A percentile compares a stretch with the other conserved stretches of the same genome.
Conservation (phyloP, 2,888 invertebrate species). For the Steinernema scapterisci region DNA sequence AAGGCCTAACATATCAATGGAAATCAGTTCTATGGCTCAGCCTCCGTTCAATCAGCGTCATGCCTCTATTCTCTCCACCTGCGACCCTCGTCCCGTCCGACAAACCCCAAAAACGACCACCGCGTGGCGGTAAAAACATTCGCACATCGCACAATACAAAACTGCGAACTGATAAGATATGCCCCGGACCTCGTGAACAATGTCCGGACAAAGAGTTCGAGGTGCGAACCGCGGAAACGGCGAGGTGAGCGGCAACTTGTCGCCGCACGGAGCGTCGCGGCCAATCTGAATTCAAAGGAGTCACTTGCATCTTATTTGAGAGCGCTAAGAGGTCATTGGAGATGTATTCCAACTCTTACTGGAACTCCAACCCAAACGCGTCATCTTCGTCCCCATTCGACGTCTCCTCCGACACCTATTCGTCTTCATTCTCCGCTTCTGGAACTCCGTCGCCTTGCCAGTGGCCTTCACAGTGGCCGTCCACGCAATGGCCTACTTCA, state of each 20-base stretch:
- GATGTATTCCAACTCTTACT: background rate
- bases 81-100: background rate
- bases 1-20: too few relatives aligned
- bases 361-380: background rate
- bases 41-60: too few relatives aligned
- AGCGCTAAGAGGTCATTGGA: conserved; percentile 21
- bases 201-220: background rate
- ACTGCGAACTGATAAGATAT: conserved; percentile 27
- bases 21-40: too few relatives aligned
- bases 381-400: background rate
- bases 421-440: too few relatives aligned
- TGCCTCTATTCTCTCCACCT: too few relatives aligned
- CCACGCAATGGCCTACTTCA: background rate
- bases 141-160: background rate
- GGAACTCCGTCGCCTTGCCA: too few relatives aligned
- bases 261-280: background rate
- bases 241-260: conserved; percentile 1
- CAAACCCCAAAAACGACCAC: too few relatives aligned
- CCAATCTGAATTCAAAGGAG: background rate
- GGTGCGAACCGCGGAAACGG: conserved; percentile 2
- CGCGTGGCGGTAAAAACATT: background rate
- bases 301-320: background rate
- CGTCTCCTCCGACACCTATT: background rate
- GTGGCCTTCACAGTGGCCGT: background rate
- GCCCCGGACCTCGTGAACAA: background rate